Evolutionary conservation across 1,140 invertebrate species (phyloP).

Genomic region (Agrypnia vestita): DNA sequence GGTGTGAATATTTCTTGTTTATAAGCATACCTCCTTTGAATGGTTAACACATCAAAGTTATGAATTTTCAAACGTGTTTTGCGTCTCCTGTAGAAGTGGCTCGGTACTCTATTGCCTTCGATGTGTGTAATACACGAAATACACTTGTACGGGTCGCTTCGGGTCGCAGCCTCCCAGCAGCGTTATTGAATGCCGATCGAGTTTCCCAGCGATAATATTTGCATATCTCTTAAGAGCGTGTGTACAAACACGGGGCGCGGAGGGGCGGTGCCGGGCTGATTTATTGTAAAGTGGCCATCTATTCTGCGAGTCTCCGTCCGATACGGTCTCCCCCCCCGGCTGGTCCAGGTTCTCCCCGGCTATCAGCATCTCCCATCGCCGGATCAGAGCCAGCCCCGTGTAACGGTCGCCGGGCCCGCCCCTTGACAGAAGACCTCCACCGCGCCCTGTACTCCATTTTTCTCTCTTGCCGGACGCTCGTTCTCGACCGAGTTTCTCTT

Average conservation of each 20-base stretch:
- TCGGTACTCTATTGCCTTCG: too few species aligned
- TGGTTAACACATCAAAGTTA: too few species aligned
- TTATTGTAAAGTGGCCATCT: slow-evolving; percentile 33
- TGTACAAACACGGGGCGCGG: slow-evolving; percentile 3
- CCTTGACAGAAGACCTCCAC: slow-evolving; percentile 6
- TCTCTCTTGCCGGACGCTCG: background rate
- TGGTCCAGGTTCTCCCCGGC: background rate
- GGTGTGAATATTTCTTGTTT: too few species aligned
- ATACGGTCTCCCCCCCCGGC: too few species aligned
- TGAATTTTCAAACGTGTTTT: too few species aligned
- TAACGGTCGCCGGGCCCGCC: slow-evolving; percentile 5
- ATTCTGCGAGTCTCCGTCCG: background rate
- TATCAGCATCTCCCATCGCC: slow-evolving; percentile 31
- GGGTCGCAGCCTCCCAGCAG: background rate
- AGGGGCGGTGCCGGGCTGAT: slow-evolving; percentile 12
- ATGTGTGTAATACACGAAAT: too few species aligned
- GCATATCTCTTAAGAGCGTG: slow-evolving; percentile 18
- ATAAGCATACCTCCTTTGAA: too few species aligned
- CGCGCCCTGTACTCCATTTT: slow-evolving; percentile 29
- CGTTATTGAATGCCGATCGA: background rate
- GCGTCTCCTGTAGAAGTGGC: too few species aligned
- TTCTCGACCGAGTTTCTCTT: background rate
- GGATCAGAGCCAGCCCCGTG: slow-evolving; percentile 20
- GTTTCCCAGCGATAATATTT: slow-evolving; percentile 17
- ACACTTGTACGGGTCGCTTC: too few species aligned